Evolutionary conservation across 2,113 vertebrate species (phyloP), one percentile per base, ranked within the genome.

Genomic region (Struthidea cinerea): DNA sequence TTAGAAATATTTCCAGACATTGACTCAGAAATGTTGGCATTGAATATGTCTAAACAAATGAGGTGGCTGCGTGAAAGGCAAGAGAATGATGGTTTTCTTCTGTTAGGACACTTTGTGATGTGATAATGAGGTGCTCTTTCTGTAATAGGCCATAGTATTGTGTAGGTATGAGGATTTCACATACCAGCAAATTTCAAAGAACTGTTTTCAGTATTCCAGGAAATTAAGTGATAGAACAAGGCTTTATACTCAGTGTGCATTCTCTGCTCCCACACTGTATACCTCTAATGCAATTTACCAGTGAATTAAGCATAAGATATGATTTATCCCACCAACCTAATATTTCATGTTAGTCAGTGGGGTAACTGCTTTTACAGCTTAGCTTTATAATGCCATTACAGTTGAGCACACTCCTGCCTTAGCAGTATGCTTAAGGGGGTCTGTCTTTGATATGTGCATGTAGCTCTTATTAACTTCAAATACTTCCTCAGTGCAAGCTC

Each of bases 281-380:
- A 94, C 52, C 50, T 96, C 81, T 94, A 95, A 96, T 95, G 86
- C 77, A 97, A 96, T 95, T 96, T 96, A 95, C 92, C 87, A 96
- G 83, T 87, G 91, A 97, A 97, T 97, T 97, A 96, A 95, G 84
- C 86, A 93, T 90, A 93, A 78, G 89, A 97, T 85, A 52, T 90
- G 88, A 95, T 96, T 97, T 96, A 93, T 95, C 78, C 91, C 82
- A 75, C 90, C 90, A 93, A 95, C 80, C 87, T 92, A 95, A 96
- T 95, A 96, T 94, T 95, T 96, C 77, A 55, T 91, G 94, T 94
- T 96, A 96, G 90, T 93, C 96, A 91, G 91, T 93, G 79, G 95
- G 87, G 61, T 74, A 67, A 92, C 89, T 85, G 79, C 77, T 96
- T 97, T 96, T 94, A 82, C 4, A 3, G 69, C 63, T 94, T 82